These are phyloP conservation scores for Drosophila peninsularis DNA, from an alignment of 2,888 invertebrate species.

Conservation along the genomic window DNA sequence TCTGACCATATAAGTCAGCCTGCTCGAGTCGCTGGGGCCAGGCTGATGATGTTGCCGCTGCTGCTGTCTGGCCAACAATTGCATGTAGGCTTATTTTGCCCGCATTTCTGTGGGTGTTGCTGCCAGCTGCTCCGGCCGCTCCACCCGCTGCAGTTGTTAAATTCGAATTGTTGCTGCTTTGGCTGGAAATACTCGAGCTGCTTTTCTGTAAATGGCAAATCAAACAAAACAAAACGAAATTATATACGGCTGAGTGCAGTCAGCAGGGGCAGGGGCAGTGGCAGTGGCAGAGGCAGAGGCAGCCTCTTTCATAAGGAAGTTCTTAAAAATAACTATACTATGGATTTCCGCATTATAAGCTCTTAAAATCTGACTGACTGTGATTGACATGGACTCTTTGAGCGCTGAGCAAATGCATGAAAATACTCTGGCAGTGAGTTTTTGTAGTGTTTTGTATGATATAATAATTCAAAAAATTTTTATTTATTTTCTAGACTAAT, in stretches of 20 bases:
- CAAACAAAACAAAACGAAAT: conserved; percentile 23
- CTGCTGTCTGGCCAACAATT: conserved; percentile 77
- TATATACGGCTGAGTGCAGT: conserved; percentile 15
- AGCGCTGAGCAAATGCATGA: background rate
- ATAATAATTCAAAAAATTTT: too few species aligned
- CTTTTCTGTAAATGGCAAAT: conserved; percentile 81
- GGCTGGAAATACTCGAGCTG: conserved; percentile 83
- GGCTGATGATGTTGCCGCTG: conserved; percentile 61
- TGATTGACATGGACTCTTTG: background rate
- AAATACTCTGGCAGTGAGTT: background rate
- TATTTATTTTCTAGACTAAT: too few species aligned
- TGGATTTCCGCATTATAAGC: conserved; percentile 14
- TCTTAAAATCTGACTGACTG: conserved; percentile 6
- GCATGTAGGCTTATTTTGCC: conserved; percentile 83
- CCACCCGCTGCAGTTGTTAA: conserved; percentile 66
- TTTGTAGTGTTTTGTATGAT: too few species aligned
- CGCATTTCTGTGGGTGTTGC: conserved; percentile 82
- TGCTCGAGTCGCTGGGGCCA: conserved; percentile 78
- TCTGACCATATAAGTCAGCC: conserved; percentile 81
- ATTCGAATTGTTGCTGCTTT: conserved; percentile 81
- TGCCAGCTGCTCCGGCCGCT: conserved; percentile 52
- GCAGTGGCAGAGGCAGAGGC: background rate
- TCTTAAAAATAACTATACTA: conserved; percentile 28
- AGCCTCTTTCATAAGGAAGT: conserved; percentile 9
- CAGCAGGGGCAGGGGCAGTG: background rate